A percentile compares a stretch with the other conserved stretches of the same genome.
phyloP scores from a whole-genome alignment of 2,888 invertebrate species.

The Eupsilia transversa region DNA sequence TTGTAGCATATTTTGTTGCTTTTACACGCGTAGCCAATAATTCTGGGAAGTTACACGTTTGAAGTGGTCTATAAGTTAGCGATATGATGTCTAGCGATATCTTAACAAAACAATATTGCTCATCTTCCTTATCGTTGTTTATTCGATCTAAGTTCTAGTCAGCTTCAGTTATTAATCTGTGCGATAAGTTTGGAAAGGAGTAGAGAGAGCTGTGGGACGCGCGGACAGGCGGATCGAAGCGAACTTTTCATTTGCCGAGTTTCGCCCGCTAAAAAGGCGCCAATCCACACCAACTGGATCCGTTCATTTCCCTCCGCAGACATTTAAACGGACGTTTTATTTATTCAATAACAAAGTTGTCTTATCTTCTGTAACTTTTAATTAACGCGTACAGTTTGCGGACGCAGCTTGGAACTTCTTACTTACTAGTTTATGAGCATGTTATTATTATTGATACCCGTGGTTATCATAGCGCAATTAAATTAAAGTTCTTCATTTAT shows the following conservation, averaged over 20 bases:
- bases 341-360: conserved; percentile 80
- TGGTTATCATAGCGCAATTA: conserved; percentile 33
- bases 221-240: conserved; percentile 21
- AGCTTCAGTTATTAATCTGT: conserved; percentile 75
- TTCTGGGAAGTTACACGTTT: conserved; percentile 34
- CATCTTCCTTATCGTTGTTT: conserved; percentile 35
- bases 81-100: conserved; percentile 28
- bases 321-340: conserved; percentile 76
- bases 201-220: conserved; percentile 46
- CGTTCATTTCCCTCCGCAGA: conserved; percentile 68
- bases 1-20: conserved; percentile 16
- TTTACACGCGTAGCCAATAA: conserved; percentile 19
- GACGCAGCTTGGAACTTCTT: conserved; percentile 42
- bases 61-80: conserved; percentile 19
- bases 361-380: conserved; percentile 78
- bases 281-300: conserved; percentile 62
- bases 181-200: conserved; percentile 73
- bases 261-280: conserved; percentile 68
- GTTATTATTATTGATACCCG: conserved; percentile 45
- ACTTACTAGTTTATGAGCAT: conserved; percentile 35
- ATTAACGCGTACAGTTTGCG: conserved; percentile 73
- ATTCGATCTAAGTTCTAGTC: conserved; percentile 56
- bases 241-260: conserved; percentile 65
- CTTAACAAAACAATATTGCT: conserved; percentile 17
- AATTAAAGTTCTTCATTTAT: conserved; percentile 38